Evolutionary conservation across 2,113 vertebrate genomes (phyloP), one percentile per base, ranked within the genome.

Genomic region (Gobiocypris rarus): DNA sequence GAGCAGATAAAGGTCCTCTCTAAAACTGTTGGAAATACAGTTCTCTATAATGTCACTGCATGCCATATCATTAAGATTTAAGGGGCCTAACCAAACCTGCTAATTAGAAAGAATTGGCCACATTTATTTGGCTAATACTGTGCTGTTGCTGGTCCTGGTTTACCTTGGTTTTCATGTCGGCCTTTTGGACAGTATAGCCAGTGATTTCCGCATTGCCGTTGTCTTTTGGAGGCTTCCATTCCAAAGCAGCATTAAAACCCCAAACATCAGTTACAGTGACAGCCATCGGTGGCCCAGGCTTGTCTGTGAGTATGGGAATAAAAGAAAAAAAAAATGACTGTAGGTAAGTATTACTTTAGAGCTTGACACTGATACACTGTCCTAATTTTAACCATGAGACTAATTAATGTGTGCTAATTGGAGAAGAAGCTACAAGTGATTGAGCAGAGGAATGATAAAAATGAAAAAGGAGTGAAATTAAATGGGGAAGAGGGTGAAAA

Each of bases 161-260:
- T 88, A 97, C 97, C 95, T 95, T 96, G 1, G 96, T 96, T 86
- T 97, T 98, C 91, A 92, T 93, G 93, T 98, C 97, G 0, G 96
- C 94, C 85, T 97, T 98, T 93, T 97, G 94, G 65, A 97, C 88
- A 2, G 94, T 91, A 85, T 98, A 97, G 50, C 96, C 96, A 0
- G 88, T 95, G 89, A 98, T 92, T 41, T 98, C 96, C 0, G 91
- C 92, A 91, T 98, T 98, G 56, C 97, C 97, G 0, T 95, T 90
- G 3, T 97, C 96, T 81, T 92, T 96, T 22, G 97, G 97, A 1
- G 93, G 95, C 87, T 95, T 93, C 97, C 97, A 98, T 83, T 97
- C 95, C 81, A 98, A 86, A 7, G 95, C 91, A 0, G 95, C 96
- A 1, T 97, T 98, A 73, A 95, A 95, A n/a, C 96, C 96, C 97